phyloP scores from a whole-genome alignment of 2,888 invertebrate species.

The Napeogenes inachia region DNA sequence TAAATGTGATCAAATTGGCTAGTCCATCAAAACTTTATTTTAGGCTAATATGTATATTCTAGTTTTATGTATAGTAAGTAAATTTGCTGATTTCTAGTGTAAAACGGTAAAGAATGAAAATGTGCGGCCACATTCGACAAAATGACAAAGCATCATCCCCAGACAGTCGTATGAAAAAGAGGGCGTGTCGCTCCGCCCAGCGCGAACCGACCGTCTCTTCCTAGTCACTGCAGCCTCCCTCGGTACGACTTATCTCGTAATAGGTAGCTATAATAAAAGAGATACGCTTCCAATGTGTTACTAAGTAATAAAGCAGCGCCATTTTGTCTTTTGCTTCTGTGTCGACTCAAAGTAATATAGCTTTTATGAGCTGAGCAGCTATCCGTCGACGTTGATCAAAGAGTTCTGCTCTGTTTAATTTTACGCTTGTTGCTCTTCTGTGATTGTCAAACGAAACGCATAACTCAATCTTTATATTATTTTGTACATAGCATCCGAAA shows the following conservation, averaged over 20 bases:
- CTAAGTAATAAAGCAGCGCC: conserved; percentile 77
- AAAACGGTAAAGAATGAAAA: conserved; percentile 7
- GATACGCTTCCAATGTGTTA: conserved; percentile 72
- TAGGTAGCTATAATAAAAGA: conserved; percentile 61
- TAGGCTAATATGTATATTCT: no score
- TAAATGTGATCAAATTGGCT: no score
- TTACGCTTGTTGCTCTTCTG: conserved; percentile 65
- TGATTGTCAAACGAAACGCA: conserved; percentile 63
- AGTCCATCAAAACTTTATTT: no score
- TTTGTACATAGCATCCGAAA: conserved; percentile 21
- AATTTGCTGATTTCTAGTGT: background rate
- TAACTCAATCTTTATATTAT: conserved; percentile 58
- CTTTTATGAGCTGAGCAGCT: conserved; percentile 65
- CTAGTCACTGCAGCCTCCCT: conserved; percentile 63
- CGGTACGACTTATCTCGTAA: conserved; percentile 64
- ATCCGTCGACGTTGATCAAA: conserved; percentile 69
- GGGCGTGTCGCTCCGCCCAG: conserved; percentile 75
- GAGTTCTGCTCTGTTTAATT: conserved; percentile 61
- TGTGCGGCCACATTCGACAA: conserved; percentile 17
- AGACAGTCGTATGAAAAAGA: conserved; percentile 59
- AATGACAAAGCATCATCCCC: conserved; percentile 43
- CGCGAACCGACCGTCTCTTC: conserved; percentile 43
- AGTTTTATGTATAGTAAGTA: no score
- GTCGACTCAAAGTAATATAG: conserved; percentile 62
- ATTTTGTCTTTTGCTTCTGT: conserved; percentile 70